Percentiles rank a stretch among this genome's conserved stretches.
These are phyloP conservation scores for Elgaria multicarinata DNA, from an alignment of 2,113 vertebrate genomes.

Conservation along the genomic window DNA sequence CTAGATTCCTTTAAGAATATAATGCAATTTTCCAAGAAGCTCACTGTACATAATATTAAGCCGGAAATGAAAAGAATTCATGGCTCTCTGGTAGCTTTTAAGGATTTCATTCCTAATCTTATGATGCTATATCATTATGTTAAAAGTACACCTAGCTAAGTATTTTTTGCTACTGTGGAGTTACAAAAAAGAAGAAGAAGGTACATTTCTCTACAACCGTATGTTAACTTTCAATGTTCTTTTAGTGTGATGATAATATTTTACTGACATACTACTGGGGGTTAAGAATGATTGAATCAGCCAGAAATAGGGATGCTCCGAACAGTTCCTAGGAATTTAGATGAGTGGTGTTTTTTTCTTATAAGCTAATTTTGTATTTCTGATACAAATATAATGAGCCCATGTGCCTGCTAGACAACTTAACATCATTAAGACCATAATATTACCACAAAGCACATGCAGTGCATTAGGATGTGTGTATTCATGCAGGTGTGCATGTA, in stretches of 20 bases:
- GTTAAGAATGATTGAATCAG: conserved; percentile 1
- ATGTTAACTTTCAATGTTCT: neutral
- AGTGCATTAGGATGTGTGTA: neutral
- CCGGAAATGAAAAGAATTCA: conserved; percentile 26
- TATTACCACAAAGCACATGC: neutral
- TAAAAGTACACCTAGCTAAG: conserved; percentile 19
- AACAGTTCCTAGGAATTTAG: conserved; percentile 6
- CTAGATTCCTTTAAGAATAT: conserved; percentile 7
- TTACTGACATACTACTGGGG: conserved; percentile 9
- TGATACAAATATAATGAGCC: neutral
- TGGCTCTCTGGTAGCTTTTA: conserved; percentile 3
- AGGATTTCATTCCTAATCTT: neutral
- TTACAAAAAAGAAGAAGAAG: neutral
- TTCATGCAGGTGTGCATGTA: neutral
- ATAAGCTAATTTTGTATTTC: neutral
- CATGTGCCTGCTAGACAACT: neutral
- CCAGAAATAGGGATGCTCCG: neutral
- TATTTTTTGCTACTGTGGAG: neutral
- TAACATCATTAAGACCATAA: neutral
- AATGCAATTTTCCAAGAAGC: conserved; percentile 8
- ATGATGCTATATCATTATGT: fast-evolving
- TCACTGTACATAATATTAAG: conserved; percentile 4
- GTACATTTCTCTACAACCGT: conserved; percentile 11
- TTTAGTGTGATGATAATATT: conserved; percentile 24
- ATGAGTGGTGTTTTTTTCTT: neutral